These are phyloP conservation scores for Nothobranchius kuhntae DNA, from an alignment of 2,113 vertebrate species.

Conservation along the genomic window DNA sequence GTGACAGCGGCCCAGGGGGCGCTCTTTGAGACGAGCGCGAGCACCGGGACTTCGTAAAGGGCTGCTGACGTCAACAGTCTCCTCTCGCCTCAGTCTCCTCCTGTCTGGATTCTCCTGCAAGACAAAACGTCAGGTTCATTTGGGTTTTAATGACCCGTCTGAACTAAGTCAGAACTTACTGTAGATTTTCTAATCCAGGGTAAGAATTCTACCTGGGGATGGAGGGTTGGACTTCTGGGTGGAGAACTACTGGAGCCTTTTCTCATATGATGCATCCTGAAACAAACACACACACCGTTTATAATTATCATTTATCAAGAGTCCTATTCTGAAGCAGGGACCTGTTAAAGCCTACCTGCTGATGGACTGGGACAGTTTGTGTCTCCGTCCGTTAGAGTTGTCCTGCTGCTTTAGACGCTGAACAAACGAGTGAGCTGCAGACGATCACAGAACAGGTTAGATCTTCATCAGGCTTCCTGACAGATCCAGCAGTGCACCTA, in stretches of 20 bases:
- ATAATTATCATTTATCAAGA: no score
- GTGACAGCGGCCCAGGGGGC: constrained; percentile 77
- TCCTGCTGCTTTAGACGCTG: constrained; percentile 77
- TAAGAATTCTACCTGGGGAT: constrained; percentile 72
- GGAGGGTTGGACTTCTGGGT: constrained; percentile 74
- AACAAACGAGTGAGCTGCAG: constrained; percentile 68
- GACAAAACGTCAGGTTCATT: neutral
- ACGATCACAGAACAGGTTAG: neutral
- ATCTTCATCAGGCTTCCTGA: neutral
- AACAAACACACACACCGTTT: constrained; percentile 7
- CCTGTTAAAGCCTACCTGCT: constrained; percentile 48
- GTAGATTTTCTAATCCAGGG: neutral
- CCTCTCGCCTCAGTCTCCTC: constrained; percentile 68
- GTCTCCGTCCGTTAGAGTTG: constrained; percentile 74
- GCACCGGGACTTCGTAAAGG: neutral
- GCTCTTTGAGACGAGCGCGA: constrained; percentile 42
- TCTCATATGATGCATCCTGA: constrained; percentile 75
- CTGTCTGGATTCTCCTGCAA: constrained; percentile 74
- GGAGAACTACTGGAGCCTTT: constrained; percentile 81
- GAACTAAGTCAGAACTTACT: neutral
- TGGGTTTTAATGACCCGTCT: no score
- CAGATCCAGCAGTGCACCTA: no score
- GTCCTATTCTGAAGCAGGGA: neutral
- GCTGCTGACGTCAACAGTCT: constrained; percentile 69
- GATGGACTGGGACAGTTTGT: constrained; percentile 79